These are phyloP conservation scores for Hemibagrus guttatus DNA, from an alignment of 2,797 vertebrate species.

Conservation along the genomic window DNA sequence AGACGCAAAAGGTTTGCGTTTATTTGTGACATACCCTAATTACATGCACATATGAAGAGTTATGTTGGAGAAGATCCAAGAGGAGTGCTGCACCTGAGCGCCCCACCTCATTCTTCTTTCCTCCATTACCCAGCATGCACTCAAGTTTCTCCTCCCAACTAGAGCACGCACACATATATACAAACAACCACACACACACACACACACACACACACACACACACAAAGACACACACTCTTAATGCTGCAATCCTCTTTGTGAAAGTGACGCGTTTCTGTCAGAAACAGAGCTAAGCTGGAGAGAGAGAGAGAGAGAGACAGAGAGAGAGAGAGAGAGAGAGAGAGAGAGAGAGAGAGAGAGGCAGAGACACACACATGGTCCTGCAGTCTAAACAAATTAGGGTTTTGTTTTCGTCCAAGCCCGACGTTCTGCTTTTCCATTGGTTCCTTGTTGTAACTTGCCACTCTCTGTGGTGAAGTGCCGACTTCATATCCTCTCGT, in stretches of 20 bases:
- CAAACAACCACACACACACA: conserved; percentile 40
- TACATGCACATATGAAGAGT: background rate
- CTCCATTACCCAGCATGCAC: conserved; percentile 53
- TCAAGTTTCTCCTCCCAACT: conserved; percentile 63
- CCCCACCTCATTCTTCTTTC: conserved; percentile 64
- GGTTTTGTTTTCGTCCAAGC: conserved; percentile 21
- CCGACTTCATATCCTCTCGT: conserved; percentile 6
- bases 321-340: conserved; percentile 56
- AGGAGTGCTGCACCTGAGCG: conserved; percentile 60
- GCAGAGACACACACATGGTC: conserved; percentile 26
- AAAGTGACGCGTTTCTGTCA: conserved; percentile 83
- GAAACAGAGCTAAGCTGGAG: conserved; percentile 80
- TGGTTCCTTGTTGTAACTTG: conserved; percentile 22
- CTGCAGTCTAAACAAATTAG: conserved; percentile 38
- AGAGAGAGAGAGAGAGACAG: conserved; percentile 60
- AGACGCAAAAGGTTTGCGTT: background rate
- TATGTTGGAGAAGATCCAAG: conserved; percentile 57
- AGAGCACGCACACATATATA: conserved; percentile 39
- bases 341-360: conserved; percentile 59
- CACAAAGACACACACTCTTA: conserved; percentile 67
- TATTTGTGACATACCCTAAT: conserved; percentile 35
- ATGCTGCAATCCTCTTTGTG: conserved; percentile 86
- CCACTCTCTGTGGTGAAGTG: conserved; percentile 24
- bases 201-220: conserved; percentile 38
- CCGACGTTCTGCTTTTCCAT: conserved; percentile 26